phyloP scores from a whole-genome alignment of 2,113 vertebrate species.

The Lycocorax pyrrhopterus region DNA sequence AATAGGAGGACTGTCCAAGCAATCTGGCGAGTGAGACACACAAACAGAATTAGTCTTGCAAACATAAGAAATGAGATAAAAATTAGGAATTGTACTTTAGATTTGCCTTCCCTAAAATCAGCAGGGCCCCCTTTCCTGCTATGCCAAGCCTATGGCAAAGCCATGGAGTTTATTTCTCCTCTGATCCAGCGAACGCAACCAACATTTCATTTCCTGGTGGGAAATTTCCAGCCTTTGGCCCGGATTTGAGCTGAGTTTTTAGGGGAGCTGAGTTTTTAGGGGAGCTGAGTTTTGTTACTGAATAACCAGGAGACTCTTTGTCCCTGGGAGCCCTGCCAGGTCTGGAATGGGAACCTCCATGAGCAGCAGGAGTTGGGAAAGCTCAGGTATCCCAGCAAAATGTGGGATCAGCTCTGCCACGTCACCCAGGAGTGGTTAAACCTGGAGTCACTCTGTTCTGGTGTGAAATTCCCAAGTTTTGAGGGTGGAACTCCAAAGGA shows the following conservation, averaged over 20 bases:
- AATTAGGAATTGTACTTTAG: neutral
- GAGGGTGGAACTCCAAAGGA: neutral
- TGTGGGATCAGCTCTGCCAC: neutral
- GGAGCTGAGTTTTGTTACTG: neutral
- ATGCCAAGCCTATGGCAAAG: neutral
- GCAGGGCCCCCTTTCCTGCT: neutral
- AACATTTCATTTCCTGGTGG: neutral
- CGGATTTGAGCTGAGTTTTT: neutral
- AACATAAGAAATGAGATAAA: neutral
- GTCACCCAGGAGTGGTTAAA: fast-evolving
- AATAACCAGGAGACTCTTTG: neutral
- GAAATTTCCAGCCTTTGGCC: neutral
- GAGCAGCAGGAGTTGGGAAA: neutral
- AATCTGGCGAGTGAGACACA: neutral
- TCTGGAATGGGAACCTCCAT: neutral
- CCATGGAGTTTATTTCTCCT: neutral
- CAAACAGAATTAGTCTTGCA: neutral
- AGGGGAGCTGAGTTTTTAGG: neutral
- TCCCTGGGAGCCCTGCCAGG: neutral
- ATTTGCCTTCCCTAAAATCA: neutral
- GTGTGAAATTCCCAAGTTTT: neutral
- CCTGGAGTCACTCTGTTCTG: neutral
- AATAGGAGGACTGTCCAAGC: neutral
- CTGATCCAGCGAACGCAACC: neutral
- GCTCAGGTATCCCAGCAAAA: neutral